Evolutionary conservation across 1,140 invertebrate genomes (phyloP), one percentile per base, ranked within the genome.

Genomic region (Archivesica marissinica): DNA sequence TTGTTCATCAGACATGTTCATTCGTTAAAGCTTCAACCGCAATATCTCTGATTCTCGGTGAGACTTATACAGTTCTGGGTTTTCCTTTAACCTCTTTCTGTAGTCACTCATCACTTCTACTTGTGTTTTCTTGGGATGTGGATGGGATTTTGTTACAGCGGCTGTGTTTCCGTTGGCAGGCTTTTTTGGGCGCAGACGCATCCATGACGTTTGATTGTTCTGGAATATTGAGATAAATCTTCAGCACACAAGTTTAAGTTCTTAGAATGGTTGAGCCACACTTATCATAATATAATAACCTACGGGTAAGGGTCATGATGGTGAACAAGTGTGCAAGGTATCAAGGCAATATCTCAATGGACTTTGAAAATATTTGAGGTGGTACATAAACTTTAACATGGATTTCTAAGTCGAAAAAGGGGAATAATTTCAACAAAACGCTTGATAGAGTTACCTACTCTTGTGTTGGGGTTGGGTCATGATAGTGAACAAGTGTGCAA

Each of bases 31-130:
- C 41, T 47, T 47, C 41, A 59, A 59, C 7, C 56, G n/a, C 56
- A 59, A 59, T 59, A 23, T 59, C 56, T 59, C 56, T 7, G 56
- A 59, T 59, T 59, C 56, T 59, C n/a, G 56, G 56, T 59, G 56
- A 59, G n/a, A 59, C 56, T 59, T 47, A n/a, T n/a, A n/a, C n/a
- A n/a, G 47, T 50, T 50, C 47, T n/a, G 13, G 47, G 47, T 50
- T 50, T n/a, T 59, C 7, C 7, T 7, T 59, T 7, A 11, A 59
- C 56, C 56, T 59, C 56, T 59, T 9, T 59, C 56, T 59, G 56
- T 59, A 59, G 56, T 59, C 56, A 13, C 56, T 59, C 56, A 59
- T 59, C 56, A 59, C 56, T 59, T 59, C 56, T 59, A 59, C 56
- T 23, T 59, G 7, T 59, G 56, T 30, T 59, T 59, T 59, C 56